Evolutionary conservation across 35 echinoderm and acorn worm genomes (phyloP).

Genomic region (Holothuria glaberrima): DNA sequence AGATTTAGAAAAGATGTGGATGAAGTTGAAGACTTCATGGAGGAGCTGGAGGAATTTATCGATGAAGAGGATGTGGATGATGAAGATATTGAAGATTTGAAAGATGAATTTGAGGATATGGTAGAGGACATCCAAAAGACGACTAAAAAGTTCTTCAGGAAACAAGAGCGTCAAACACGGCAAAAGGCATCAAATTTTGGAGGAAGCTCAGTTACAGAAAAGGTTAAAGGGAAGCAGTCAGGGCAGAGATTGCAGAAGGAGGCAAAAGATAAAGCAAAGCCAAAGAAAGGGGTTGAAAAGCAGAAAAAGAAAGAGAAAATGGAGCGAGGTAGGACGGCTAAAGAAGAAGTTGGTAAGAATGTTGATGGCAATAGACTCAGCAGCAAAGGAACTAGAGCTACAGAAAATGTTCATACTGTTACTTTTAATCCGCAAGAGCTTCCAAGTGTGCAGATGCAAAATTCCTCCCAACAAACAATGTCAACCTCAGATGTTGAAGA

Average conservation of each 20-base stretch:
- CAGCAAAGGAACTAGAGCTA: conserved; percentile 26
- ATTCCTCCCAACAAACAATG: background rate
- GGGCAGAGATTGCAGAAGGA: background rate
- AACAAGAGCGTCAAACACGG: conserved; percentile 32
- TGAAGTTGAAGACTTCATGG: conserved; percentile 82
- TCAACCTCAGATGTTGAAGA: conserved; percentile 16
- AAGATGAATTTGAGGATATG: conserved; percentile 93
- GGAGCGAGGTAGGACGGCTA: background rate
- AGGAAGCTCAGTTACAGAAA: background rate
- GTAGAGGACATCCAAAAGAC: conserved; percentile 82
- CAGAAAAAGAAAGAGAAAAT: background rate
- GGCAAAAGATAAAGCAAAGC: background rate
- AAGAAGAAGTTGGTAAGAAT: background rate
- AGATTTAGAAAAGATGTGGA: conserved; percentile 70
- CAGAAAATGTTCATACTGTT: conserved; percentile 10
- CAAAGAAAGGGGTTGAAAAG: background rate
- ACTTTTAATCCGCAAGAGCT: conserved; percentile 17
- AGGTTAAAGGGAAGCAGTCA: background rate
- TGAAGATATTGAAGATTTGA: conserved; percentile 82
- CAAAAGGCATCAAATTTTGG: background rate
- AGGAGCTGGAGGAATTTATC: conserved; percentile 83
- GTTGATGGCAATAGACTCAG: background rate
- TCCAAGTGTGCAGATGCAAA: conserved; percentile 33
- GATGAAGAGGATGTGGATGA: conserved; percentile 71
- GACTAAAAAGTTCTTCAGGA: conserved; percentile 66